Base-by-base conservation (phyloP, 2,888 invertebrate genomes). In the Lycaena phlaeas region DNA sequence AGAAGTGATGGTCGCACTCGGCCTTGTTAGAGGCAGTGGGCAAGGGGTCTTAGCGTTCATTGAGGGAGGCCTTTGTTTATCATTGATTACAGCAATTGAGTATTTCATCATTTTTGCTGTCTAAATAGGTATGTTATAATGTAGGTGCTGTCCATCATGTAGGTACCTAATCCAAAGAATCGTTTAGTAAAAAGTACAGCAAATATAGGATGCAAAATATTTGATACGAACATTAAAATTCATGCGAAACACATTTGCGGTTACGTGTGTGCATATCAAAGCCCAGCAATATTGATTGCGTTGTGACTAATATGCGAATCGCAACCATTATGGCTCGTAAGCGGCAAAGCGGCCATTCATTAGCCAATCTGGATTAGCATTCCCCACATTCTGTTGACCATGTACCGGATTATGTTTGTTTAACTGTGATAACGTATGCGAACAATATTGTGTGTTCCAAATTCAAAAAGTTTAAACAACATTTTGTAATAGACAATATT, bases 311-410 rank as follows among this genome's bases (percentile, higher is more conserved):
- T 52, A 49, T 49, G 38, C 43, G 40, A 31, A 36, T 36, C 44
- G 40, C 37, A 42, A 43, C 46, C 44, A 44, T 45, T 45, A 47
- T 28, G 28, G 18, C 38, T 30, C 15, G 34, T 38, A 38, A 36
- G 41, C 47, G 45, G 46, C 42, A 40, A 49, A 48, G 44, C 25
- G 38, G 38, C 52, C 46, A 57, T 63, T 56, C 56, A 61, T 63
- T 63, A 61, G 51, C 51, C 56, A 61, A 59, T 59, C 56, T 47
- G 46, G 50, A 50, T 51, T 50, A 50, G 49, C 53, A 52, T 57
- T 51, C 53, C 52, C 30, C 37, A 39, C 42, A 51, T 40, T 44
- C 49, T 47, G 42, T 46, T 45, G 38, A 29, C 27, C 15, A 14
- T 29, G 14, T 12, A 17, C 18, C 29, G 31, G 34, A 47, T 48